phyloP scores from a whole-genome alignment of 2,797 vertebrate genomes.

The Pseudochromis fuscus region DNA sequence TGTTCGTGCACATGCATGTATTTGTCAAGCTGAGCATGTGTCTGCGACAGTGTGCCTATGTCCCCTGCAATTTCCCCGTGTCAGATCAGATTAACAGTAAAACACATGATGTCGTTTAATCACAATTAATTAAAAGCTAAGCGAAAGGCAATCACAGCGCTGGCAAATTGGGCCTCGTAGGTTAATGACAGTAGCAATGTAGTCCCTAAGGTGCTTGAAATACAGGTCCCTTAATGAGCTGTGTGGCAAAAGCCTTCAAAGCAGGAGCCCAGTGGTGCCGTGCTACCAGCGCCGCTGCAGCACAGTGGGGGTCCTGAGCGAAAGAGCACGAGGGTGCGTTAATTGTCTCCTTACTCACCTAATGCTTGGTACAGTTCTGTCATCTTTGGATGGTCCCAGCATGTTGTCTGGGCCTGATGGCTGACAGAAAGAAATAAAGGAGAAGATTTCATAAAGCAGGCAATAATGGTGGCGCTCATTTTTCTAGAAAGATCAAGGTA shows the following conservation, averaged over 20 bases:
- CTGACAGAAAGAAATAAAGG: slow-evolving; percentile 74
- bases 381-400: slow-evolving; percentile 99
- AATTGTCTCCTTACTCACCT: slow-evolving; percentile 87
- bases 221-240: slow-evolving; percentile 73
- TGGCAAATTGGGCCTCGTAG: slow-evolving; percentile 67
- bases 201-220: slow-evolving; percentile 67
- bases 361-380: slow-evolving; percentile 96
- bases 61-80: slow-evolving; percentile 44
- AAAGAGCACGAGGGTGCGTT: slow-evolving; percentile 38
- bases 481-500: slow-evolving; percentile 41
- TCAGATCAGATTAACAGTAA: slow-evolving; percentile 77
- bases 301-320: slow-evolving; percentile 40
- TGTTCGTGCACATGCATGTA: slow-evolving; percentile 26
- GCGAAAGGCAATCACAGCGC: slow-evolving; percentile 74
- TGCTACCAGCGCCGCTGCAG: slow-evolving; percentile 23
- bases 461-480: slow-evolving; percentile 17
- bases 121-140: slow-evolving; percentile 80
- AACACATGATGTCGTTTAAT: slow-evolving; percentile 76
- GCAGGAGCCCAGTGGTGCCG: slow-evolving; percentile 18
- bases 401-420: slow-evolving; percentile 98
- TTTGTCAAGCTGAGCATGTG: slow-evolving; percentile 17
- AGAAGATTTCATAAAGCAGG: slow-evolving; percentile 18
- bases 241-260: slow-evolving; percentile 60
- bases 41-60: slow-evolving; percentile 14
- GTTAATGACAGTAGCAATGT: slow-evolving; percentile 71